Evolutionary conservation across 2,888 invertebrate genomes (phyloP).

Genomic region (Hipparchia sbordonii): DNA sequence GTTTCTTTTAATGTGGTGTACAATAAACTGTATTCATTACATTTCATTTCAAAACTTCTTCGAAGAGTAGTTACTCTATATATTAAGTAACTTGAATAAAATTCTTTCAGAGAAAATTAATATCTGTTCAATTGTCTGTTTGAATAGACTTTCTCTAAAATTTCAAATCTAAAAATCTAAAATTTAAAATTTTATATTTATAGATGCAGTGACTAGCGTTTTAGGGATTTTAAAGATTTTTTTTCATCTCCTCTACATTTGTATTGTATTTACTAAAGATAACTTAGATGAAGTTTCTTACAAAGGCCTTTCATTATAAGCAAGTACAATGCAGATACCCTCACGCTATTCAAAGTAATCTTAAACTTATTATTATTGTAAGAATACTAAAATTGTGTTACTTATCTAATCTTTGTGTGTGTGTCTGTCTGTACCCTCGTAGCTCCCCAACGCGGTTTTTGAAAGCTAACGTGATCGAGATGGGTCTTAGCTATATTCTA

Average conservation of each 20-base stretch:
- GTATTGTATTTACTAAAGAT: neutral
- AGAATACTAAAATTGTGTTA: neutral
- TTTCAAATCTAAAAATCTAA: too few relatives aligned
- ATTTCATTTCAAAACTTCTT: too few relatives aligned
- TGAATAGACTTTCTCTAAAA: too few relatives aligned
- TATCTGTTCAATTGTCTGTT: too few relatives aligned
- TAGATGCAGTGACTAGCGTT: neutral
- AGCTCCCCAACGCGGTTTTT: too few relatives aligned
- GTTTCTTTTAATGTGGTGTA: too few relatives aligned
- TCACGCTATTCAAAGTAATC: neutral
- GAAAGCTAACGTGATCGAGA: too few relatives aligned
- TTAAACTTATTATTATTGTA: neutral
- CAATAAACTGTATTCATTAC: too few relatives aligned
- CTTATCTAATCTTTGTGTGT: neutral
- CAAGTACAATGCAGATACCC: neutral
- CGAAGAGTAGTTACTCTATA: too few relatives aligned
- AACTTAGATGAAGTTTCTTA: slow-evolving; percentile 2
- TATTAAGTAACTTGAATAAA: neutral
- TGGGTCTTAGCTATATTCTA: too few relatives aligned
- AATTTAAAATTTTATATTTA: too few relatives aligned
- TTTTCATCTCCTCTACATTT: neutral
- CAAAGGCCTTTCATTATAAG: slow-evolving; percentile 2
- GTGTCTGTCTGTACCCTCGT: too few relatives aligned
- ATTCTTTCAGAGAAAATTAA: neutral
- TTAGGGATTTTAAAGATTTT: neutral